A percentile compares a stretch with the other conserved stretches of the same genome.
Evolutionary conservation across 2,888 invertebrate genomes (phyloP).

Genomic region (Serripes groenlandicus): DNA sequence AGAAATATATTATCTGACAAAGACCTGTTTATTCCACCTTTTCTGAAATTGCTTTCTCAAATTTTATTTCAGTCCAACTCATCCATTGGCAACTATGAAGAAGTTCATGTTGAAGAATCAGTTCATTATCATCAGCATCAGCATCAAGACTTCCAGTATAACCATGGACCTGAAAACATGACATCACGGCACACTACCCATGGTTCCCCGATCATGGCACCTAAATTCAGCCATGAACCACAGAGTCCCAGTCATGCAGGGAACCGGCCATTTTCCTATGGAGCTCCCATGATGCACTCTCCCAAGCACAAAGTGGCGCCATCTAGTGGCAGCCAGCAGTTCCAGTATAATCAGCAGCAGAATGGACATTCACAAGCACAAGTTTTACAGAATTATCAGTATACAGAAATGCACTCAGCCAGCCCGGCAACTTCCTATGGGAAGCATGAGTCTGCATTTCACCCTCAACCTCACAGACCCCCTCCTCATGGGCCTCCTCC

Average conservation of each 20-base stretch:
- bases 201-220: conserved; percentile 49
- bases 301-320: conserved; percentile 46
- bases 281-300: conserved; percentile 54
- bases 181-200: conserved; percentile 52
- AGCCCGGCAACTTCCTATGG: conserved; percentile 63
- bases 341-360: conserved; percentile 21
- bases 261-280: conserved; percentile 74
- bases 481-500: conserved; percentile 61
- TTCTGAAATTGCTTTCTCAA: no score
- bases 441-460: conserved; percentile 62
- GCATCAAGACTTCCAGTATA: conserved; percentile 50
- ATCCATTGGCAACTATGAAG: conserved; percentile 56
- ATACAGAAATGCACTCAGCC: conserved; percentile 33
- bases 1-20: no score
- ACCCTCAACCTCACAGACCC: conserved; percentile 60
- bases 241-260: conserved; percentile 59
- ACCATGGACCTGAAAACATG: conserved; percentile 36
- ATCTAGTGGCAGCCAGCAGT: background rate
- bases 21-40: no score
- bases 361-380: conserved; percentile 51
- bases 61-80: conserved; percentile 46
- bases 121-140: conserved; percentile 26
- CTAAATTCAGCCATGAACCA: conserved; percentile 56
- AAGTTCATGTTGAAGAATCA: conserved; percentile 34
- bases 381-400: conserved; percentile 48